Percentiles rank a stretch among this genome's conserved stretches.
These are phyloP conservation scores for Acropora tenuis DNA, from an alignment of 64 coral and sea anemone genomes.

Conservation along the genomic window DNA sequence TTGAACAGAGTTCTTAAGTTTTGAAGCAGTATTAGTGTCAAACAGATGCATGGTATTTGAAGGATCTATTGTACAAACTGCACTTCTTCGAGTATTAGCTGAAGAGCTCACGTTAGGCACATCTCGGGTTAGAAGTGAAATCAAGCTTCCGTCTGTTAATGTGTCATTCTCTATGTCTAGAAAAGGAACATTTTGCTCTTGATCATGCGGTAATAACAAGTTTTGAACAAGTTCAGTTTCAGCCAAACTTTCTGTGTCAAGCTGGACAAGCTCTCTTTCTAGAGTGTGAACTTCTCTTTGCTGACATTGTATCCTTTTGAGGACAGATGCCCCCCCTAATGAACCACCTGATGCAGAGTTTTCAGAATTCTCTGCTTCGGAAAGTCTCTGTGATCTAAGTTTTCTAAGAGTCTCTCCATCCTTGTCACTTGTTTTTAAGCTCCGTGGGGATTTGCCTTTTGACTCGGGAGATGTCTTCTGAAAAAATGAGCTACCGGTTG, in stretches of 20 bases:
- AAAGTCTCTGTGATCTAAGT: conserved; percentile 21
- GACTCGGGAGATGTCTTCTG: conserved; percentile 56
- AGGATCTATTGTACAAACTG: not conserved
- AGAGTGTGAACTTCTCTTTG: not conserved
- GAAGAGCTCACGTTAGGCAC: not conserved
- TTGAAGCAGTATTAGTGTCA: conserved; percentile 28
- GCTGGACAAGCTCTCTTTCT: not conserved
- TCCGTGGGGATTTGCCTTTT: conserved; percentile 1
- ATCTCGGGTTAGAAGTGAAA: not conserved
- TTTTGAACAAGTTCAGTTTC: conserved; percentile 50
- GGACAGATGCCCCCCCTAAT: not conserved
- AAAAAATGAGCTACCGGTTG: conserved; percentile 85
- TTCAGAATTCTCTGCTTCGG: conserved; percentile 24
- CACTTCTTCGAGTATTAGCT: not conserved
- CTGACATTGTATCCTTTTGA: not conserved
- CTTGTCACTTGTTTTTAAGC: not conserved
- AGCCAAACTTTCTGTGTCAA: not conserved
- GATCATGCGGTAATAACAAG: conserved; percentile 12
- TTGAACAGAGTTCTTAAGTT: not conserved
- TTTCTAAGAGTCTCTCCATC: not conserved
- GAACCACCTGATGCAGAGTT: not conserved
- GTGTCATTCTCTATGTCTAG: not conserved
- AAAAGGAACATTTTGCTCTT: not conserved
- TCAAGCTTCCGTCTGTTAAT: not conserved
- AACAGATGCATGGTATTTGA: conserved; percentile 13